A percentile compares a stretch with the other conserved stretches of the same genome.
Conservation (phyloP, 2,797 vertebrate genomes). For the Apogon hyalosoma region DNA sequence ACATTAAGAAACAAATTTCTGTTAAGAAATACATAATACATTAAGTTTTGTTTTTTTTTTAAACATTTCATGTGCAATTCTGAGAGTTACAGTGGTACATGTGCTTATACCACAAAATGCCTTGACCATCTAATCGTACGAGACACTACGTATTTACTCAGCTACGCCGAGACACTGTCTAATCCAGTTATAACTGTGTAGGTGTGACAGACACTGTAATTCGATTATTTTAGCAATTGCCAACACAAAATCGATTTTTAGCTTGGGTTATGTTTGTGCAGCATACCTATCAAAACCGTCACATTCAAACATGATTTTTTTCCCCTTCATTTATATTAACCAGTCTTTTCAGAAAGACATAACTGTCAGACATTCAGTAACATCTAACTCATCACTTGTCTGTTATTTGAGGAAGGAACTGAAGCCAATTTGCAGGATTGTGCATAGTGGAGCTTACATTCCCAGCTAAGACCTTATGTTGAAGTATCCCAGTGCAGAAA, state of each 20-base stretch:
- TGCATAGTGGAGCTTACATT: slow-evolving; percentile 1
- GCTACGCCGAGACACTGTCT: slow-evolving; percentile 52
- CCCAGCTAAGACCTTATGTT: slow-evolving; percentile 36
- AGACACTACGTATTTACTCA: slow-evolving; percentile 53
- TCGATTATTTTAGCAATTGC: slow-evolving; percentile 54
- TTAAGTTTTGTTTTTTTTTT: slow-evolving; percentile 16
- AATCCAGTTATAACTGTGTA: slow-evolving; percentile 45
- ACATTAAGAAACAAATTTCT: slow-evolving; percentile 1
- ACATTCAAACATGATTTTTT: slow-evolving; percentile 7
- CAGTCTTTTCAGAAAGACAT: slow-evolving; percentile 16
- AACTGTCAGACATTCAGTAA: slow-evolving; percentile 18
- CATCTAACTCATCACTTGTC: slow-evolving; percentile 28
- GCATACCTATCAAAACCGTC: slow-evolving; percentile 29
- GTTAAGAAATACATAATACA: background rate
- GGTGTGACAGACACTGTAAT: slow-evolving; percentile 43
- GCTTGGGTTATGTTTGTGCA: slow-evolving; percentile 18
- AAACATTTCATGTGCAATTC: slow-evolving; percentile 15
- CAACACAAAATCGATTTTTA: slow-evolving; percentile 32
- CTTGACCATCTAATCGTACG: slow-evolving; percentile 49
- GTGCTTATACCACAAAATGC: slow-evolving; percentile 34
- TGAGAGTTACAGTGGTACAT: slow-evolving; percentile 12
- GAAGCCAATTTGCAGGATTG: slow-evolving; percentile 24
- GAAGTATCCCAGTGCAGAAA: slow-evolving; percentile 43
- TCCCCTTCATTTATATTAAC: slow-evolving; percentile 33
- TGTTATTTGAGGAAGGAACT: slow-evolving; percentile 35